A percentile compares a stretch with the other conserved stretches of the same genome.
phyloP scores from a whole-genome alignment of 1,140 invertebrate species.

The Nylanderia fulva region DNA sequence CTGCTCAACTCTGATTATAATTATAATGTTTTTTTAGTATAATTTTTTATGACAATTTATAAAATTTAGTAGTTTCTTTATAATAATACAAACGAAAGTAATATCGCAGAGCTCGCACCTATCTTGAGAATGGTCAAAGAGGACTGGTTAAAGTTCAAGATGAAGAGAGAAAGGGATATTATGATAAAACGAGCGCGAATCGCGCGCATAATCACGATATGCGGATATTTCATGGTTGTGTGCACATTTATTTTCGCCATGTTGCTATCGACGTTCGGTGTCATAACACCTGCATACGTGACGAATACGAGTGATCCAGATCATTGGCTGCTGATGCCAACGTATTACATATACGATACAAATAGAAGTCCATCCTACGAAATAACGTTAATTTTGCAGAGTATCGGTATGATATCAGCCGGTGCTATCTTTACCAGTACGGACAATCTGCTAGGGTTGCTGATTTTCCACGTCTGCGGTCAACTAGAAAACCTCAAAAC shows the following conservation, averaged over 20 bases:
- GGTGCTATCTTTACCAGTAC: not conserved
- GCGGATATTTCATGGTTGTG: not conserved
- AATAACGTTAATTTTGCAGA: not conserved
- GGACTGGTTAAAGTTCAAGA: constrained; percentile 46
- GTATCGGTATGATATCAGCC: not conserved
- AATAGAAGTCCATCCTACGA: constrained; percentile 22
- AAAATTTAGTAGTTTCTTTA: not conserved
- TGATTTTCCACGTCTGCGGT: constrained; percentile 18
- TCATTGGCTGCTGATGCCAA: constrained; percentile 1
- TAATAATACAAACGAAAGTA: not conserved
- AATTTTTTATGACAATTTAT: not conserved
- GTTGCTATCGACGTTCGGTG: not conserved
- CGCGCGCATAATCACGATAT: not conserved
- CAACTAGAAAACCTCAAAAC: constrained; percentile 32
- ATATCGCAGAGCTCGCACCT: no score
- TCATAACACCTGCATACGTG: not conserved
- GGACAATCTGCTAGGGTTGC: not conserved
- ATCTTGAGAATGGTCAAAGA: constrained; percentile 36
- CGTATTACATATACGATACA: constrained; percentile 17
- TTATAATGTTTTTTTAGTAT: no score
- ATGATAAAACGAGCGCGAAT: constrained; percentile 1
- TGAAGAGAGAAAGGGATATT: not conserved
- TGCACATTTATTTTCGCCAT: not conserved
- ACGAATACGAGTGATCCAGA: not conserved
- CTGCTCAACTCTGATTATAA: no score